Percentiles rank a stretch among this genome's conserved stretches.
phyloP scores from a whole-genome alignment of 2,113 vertebrate species.

The Paedocypris sp. region DNA sequence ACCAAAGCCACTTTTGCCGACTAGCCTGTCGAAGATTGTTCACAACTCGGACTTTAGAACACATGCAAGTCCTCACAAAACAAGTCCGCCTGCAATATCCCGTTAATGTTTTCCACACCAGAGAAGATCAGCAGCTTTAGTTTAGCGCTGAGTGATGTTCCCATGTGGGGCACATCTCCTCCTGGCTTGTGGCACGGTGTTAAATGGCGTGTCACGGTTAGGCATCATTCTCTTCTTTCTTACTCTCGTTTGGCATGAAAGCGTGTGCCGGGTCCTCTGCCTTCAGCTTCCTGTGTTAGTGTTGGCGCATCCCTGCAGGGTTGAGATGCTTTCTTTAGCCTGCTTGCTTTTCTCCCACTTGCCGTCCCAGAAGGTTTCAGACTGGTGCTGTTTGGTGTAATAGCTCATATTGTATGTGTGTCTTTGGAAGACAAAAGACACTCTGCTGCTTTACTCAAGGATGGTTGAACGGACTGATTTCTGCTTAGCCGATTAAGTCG shows the following conservation, averaged over 20 bases:
- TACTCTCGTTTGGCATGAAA: background rate
- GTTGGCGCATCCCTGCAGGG: background rate
- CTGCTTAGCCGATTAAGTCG: background rate
- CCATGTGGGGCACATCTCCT: background rate
- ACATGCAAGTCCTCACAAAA: no score
- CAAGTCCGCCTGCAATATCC: no score
- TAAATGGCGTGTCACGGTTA: conserved; percentile 24
- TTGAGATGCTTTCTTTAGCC: background rate
- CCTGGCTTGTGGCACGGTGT: conserved; percentile 16
- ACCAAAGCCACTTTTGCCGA: no score
- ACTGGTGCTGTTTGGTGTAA: background rate
- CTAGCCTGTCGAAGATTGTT: no score
- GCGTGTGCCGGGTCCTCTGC: background rate
- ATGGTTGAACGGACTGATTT: background rate
- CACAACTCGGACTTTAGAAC: no score
- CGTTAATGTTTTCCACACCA: no score
- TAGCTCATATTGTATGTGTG: background rate
- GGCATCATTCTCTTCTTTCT: conserved; percentile 1
- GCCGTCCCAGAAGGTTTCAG: background rate
- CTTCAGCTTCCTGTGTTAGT: background rate
- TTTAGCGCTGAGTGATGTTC: conserved; percentile 5
- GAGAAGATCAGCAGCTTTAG: background rate
- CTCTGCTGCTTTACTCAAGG: background rate
- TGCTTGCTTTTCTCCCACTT: background rate
- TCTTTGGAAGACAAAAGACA: conserved; percentile 1